phyloP scores from a whole-genome alignment of 1,140 invertebrate genomes.

The Paramacrobiotus metropolitanus region DNA sequence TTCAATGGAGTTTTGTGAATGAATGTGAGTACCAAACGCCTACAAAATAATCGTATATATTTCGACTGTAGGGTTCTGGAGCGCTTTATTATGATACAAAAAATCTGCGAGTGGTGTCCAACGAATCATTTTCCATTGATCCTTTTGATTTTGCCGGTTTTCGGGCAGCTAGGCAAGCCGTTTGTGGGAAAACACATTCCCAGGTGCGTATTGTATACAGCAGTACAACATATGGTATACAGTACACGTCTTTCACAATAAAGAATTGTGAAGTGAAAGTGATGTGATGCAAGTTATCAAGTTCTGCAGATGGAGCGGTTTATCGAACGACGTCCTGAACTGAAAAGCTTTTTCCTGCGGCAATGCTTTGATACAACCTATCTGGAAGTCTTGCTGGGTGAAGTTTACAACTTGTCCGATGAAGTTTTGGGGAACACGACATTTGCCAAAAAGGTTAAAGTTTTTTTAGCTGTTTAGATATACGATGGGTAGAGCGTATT shows the following conservation, averaged over 20 bases:
- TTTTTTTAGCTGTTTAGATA: too few species aligned
- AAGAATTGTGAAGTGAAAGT: too few species aligned
- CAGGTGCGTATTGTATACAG: background rate
- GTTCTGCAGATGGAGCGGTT: background rate
- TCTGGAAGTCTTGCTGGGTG: background rate
- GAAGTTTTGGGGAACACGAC: background rate
- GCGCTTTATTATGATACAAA: constrained; percentile 3
- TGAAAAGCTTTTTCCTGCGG: background rate
- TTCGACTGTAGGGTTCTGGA: background rate
- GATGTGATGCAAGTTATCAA: too few species aligned
- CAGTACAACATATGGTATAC: background rate
- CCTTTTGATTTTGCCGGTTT: background rate
- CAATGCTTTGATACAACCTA: constrained; percentile 1
- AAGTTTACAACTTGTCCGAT: background rate
- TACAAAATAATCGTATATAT: background rate
- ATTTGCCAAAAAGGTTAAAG: background rate
- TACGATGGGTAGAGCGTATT: too few species aligned
- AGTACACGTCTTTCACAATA: too few species aligned
- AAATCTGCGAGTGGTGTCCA: background rate
- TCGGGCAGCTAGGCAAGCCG: background rate
- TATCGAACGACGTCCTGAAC: background rate
- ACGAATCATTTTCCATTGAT: background rate
- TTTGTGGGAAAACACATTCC: background rate
- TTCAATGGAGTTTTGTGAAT: background rate
- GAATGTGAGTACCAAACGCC: too few species aligned